Percentiles rank a stretch among this genome's conserved stretches.
phyloP scores from a whole-genome alignment of 2,888 invertebrate species.

The Tinea trinotella region DNA sequence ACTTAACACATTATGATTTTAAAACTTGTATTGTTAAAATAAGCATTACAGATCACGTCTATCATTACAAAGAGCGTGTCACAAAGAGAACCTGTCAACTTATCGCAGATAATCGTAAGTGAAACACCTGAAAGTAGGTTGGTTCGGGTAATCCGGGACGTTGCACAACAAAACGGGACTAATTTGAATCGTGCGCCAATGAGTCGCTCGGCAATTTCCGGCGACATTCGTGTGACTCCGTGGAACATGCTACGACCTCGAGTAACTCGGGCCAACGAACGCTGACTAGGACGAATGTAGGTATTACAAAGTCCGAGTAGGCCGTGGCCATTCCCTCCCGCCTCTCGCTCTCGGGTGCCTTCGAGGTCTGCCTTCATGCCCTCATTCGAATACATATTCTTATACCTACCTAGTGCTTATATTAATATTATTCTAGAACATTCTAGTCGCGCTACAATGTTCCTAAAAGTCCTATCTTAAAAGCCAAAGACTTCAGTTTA shows the following conservation, averaged over 20 bases:
- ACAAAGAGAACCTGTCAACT: neutral
- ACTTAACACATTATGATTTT: too few species aligned
- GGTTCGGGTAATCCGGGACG: conserved; percentile 7
- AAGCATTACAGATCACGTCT: too few species aligned
- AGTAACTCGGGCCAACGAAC: conserved; percentile 59
- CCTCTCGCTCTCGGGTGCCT: conserved; percentile 36
- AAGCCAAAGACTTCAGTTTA: too few species aligned
- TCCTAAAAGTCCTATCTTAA: too few species aligned
- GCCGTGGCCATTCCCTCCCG: conserved; percentile 63
- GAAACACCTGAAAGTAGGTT: conserved; percentile 2
- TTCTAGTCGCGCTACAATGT: too few species aligned
- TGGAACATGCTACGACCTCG: conserved; percentile 51
- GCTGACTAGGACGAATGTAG: conserved; percentile 70
- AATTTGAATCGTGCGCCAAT: conserved; percentile 12
- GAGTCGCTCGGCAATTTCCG: conserved; percentile 43
- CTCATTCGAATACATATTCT: neutral
- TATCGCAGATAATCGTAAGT: conserved; percentile 3
- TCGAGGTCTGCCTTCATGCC: conserved; percentile 41
- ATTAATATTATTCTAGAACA: too few species aligned
- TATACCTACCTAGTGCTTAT: neutral
- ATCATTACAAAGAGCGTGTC: too few species aligned
- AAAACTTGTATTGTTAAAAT: too few species aligned
- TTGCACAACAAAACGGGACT: conserved; percentile 11
- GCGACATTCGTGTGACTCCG: conserved; percentile 39
- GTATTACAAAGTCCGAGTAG: conserved; percentile 62